Conservation (phyloP, 2,888 invertebrate species). For the Tubulanus polymorphus region DNA sequence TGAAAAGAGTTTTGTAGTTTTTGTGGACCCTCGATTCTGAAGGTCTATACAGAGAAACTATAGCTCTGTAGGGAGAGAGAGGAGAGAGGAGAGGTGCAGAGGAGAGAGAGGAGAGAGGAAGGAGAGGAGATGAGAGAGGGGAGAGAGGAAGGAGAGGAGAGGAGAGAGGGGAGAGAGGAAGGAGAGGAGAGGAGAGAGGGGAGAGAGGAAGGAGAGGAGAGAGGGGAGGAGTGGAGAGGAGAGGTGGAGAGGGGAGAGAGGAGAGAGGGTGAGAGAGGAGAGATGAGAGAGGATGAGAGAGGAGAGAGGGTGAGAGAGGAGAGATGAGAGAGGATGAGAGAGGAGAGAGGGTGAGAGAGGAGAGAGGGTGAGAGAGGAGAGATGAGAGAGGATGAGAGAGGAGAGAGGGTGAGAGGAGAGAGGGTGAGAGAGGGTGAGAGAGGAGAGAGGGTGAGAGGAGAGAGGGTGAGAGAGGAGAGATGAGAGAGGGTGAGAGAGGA, state of each 20-base stretch:
- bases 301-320: background rate
- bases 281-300: background rate
- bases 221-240: background rate
- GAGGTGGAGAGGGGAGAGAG: background rate
- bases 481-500: too few relatives aligned
- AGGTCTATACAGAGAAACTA: background rate
- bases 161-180: background rate
- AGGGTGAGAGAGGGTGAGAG: too few relatives aligned
- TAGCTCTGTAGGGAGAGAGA: background rate
- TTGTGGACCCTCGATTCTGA: too few relatives aligned
- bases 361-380: too few relatives aligned
- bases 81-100: background rate
- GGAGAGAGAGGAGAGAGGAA: background rate
- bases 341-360: background rate
- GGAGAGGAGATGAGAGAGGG: background rate
- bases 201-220: background rate
- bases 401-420: too few relatives aligned
- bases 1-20: too few relatives aligned
- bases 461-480: too few relatives aligned
- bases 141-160: background rate
- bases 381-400: too few relatives aligned
- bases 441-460: too few relatives aligned
- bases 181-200: background rate
- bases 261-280: background rate
- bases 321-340: background rate